These are phyloP conservation scores for Glossophaga mutica DNA, from an alignment of 2,797 vertebrate species.

Conservation along the genomic window DNA sequence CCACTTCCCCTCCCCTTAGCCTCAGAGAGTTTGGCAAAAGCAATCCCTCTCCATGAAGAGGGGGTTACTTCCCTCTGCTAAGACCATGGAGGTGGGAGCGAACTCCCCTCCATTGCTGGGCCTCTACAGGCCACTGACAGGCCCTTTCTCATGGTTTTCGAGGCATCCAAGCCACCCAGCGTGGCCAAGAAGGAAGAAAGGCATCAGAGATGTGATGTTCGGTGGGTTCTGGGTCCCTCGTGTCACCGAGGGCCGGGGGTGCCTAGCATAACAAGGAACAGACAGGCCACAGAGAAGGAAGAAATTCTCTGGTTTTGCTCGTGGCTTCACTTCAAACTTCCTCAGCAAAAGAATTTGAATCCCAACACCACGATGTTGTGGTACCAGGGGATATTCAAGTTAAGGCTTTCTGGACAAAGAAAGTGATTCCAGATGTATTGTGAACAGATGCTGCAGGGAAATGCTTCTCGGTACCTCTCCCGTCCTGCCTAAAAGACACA, in stretches of 20 bases:
- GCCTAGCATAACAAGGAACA: background rate
- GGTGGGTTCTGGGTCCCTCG: background rate
- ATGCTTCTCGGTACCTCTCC: background rate
- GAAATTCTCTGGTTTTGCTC: background rate
- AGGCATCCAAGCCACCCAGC: background rate
- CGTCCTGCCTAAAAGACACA: background rate
- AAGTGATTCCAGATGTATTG: background rate
- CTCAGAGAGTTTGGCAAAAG: conserved; percentile 3
- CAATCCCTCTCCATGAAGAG: background rate
- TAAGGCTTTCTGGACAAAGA: conserved; percentile 58
- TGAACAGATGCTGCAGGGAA: background rate
- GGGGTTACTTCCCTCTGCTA: background rate
- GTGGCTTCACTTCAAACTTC: background rate
- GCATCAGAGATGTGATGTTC: background rate
- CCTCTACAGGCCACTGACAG: background rate
- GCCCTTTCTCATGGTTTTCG: background rate
- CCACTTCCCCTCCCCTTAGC: background rate
- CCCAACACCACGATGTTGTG: background rate
- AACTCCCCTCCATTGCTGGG: background rate
- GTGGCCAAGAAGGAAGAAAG: background rate
- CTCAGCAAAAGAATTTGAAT: background rate
- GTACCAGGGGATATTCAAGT: background rate
- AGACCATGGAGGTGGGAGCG: background rate
- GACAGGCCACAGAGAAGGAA: background rate
- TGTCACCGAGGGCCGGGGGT: background rate